Base-by-base conservation (phyloP, 53 echinoderm and acorn worm genomes). In the Holothuria leucospilota region DNA sequence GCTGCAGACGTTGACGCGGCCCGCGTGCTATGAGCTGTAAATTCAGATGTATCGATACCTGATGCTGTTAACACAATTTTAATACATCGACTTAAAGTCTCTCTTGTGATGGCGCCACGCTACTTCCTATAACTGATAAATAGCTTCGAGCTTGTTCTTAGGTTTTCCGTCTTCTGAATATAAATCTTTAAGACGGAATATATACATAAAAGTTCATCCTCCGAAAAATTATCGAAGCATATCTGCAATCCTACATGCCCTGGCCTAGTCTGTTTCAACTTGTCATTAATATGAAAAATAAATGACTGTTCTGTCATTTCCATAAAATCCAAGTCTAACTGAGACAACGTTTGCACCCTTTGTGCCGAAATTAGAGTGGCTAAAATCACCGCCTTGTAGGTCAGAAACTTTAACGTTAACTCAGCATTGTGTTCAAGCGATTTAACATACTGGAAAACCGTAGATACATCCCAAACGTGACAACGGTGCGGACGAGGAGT, bases 311-410 rank as follows among this genome's bases (percentile, higher is more conserved):
- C 46, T 8, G 56, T 88, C 29, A 71, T 9, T 1, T 18, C 59
- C 69, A 82, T 53, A 62, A 30, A 68, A 42, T 71, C 59, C 21
- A 83, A 24, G 39, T 29, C 68, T 30, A 82, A 71, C 26, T 66
- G 83, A 24, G 39, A 51, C 27, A 88, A 38, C 26, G 86, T 90
- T 61, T 90, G 90, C 28, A 78, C 80, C 81, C 90, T 85, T 42
- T 81, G 79, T 46, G 86, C 90, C 23, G 82, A 56, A 14, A 81
- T 39, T 40, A 90, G 39, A 41, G 90, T 81, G 8, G 79, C 40
- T 69, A 86, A 72, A 71, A 62, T 69, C 18, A 69, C 80, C 20
- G 70, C 63, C 65, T 86, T 86, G n/a, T 70, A 63, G 62, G 68
- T 69, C 21, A 86, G 42, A 71, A 81, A 34, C 71, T 70, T 6